Evolutionary conservation across 2,797 vertebrate genomes (phyloP), one percentile per base, ranked within the genome.

Genomic region (Falco concolor): DNA sequence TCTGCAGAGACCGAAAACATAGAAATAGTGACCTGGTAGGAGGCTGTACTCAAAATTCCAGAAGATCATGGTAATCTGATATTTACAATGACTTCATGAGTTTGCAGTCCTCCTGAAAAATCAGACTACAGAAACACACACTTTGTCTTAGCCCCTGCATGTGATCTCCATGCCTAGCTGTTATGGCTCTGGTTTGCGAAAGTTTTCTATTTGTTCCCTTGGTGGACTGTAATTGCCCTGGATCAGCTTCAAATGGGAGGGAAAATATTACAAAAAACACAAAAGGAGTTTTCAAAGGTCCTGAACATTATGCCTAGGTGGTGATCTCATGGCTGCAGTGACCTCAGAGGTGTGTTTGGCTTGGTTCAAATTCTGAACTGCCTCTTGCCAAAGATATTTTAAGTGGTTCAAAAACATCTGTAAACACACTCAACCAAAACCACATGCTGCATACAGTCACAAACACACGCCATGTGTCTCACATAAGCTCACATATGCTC

Each of bases 311-410:
- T 73, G 82, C 60, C 70, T 74, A 54, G 52, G 82, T 87, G 92
- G 60, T 95, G 96, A 96, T 74, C 64, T 97, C 95, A 95, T 44
- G 87, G 92, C 84, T 92, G 85, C n/a, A 87, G 81, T 67, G 90
- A 95, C 85, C 68, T 94, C 93, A 94, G 93, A 83, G 57, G 53
- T 85, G 84, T 85, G 75, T 95, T 95, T 90, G 93, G 61, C 54
- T 96, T 95, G 89, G 93, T 93, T 82, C 52, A 81, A 8, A 91
- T 32, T 92, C 92, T 72, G 81, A 82, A 45, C 49, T 57, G 20
- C 65, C 27, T 91, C 22, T 67, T 84, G 84, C 83, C 92, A 91
- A 86, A 80, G 87, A 67, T 61, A 73, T 84, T 91, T 84, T n/a
- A 78, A 84, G 53, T 42, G 54, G 60, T 61, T 64, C 93, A 95